Percentiles rank a stretch among this genome's conserved stretches.
Conservation (phyloP, 2,797 vertebrate genomes). For the Dicrostonyx torquatus region DNA sequence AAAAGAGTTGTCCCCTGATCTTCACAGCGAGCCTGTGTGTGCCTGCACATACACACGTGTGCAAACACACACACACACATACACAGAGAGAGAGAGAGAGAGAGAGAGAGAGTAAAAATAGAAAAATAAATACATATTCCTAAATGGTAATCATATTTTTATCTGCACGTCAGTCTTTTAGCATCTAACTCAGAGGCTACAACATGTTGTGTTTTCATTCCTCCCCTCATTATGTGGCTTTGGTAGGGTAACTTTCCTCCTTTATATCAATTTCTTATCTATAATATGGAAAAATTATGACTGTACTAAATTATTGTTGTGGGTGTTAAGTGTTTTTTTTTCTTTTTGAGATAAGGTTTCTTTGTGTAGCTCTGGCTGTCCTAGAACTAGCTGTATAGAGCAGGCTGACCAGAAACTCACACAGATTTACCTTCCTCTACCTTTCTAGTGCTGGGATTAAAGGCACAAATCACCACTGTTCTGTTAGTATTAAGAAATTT, state of each 20-base stretch:
- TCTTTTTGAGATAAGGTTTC: not conserved
- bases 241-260: not conserved
- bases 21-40: not conserved
- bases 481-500: not conserved
- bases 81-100: too few relatives aligned
- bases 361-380: not conserved
- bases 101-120: not conserved
- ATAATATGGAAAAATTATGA: not conserved
- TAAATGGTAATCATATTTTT: not conserved
- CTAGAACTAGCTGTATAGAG: not conserved
- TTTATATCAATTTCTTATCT: not conserved
- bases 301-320: not conserved
- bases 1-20: not conserved
- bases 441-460: not conserved
- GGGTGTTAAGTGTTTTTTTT: not conserved
- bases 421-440: not conserved
- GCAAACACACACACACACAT: rapidly evolving
- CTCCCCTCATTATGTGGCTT: not conserved
- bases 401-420: not conserved
- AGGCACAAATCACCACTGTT: not conserved
- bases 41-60: rapidly evolving
- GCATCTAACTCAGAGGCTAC: not conserved
- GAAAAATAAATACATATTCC: not conserved
- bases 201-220: not conserved
- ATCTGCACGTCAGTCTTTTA: not conserved